These are phyloP conservation scores for Turritopsis dohrnii DNA, from an alignment of 30 jellyfish, hydroid and myxozoan species.

Conservation along the genomic window DNA sequence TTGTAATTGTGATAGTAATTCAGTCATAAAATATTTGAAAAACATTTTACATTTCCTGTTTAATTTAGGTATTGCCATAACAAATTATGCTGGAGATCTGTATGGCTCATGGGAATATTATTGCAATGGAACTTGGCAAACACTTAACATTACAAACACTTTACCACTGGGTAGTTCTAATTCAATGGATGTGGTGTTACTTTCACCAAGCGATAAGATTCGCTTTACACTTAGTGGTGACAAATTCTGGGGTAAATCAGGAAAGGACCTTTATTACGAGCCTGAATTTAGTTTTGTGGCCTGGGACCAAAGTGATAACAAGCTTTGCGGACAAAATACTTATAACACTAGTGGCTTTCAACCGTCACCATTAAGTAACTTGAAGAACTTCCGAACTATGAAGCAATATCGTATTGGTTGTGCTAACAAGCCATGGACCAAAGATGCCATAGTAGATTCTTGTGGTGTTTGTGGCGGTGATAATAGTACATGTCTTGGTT, in stretches of 20 bases:
- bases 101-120: neutral
- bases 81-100: neutral
- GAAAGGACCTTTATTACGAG: neutral
- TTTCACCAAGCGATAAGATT: neutral
- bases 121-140: neutral
- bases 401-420: neutral
- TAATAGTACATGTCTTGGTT: conserved; percentile 28
- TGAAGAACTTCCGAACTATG: neutral
- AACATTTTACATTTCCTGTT: neutral
- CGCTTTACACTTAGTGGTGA: neutral
- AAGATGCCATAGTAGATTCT: neutral
- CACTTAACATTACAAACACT: neutral
- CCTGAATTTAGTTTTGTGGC: neutral
- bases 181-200: neutral
- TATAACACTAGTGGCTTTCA: neutral
- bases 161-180: neutral
- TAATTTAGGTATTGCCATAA: neutral
- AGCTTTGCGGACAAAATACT: neutral
- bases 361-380: neutral
- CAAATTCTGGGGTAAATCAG: neutral
- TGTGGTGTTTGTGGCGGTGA: neutral
- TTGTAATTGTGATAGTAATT: no score
- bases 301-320: neutral
- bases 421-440: neutral
- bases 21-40: no score